Evolutionary conservation across 2,113 vertebrate genomes (phyloP).

Genomic region (Proterorhinus semilunaris): DNA sequence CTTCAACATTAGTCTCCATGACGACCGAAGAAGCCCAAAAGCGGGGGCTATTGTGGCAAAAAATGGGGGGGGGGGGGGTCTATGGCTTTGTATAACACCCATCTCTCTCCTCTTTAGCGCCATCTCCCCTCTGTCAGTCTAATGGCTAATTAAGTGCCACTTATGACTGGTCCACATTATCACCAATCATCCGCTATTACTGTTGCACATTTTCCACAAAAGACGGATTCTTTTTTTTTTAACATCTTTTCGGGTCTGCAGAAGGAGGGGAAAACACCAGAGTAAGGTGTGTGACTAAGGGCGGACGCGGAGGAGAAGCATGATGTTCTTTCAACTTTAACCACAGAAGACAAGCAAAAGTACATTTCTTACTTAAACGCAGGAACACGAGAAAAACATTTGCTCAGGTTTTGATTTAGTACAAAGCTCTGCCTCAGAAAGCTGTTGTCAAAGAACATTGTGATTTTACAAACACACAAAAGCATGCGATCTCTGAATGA

Average conservation of each 20-base stretch:
- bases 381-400: too few relatives aligned
- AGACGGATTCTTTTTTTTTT: constrained; percentile 2
- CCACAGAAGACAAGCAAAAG: constrained; percentile 2
- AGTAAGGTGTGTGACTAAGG: constrained; percentile 23
- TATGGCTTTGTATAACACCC: constrained; percentile 62
- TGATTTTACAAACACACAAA: too few relatives aligned
- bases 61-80: constrained; percentile 58
- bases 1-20: constrained; percentile 74
- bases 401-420: too few relatives aligned
- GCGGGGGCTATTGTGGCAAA: constrained; percentile 59
- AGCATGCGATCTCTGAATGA: too few relatives aligned
- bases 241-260: constrained; percentile 24
- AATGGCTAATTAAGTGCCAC: constrained; percentile 72
- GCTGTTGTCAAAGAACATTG: too few relatives aligned
- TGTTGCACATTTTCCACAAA: constrained; percentile 32
- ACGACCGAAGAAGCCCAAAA: constrained; percentile 62
- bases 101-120: constrained; percentile 57
- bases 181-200: constrained; percentile 67
- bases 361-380: neutral
- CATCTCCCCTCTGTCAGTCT: constrained; percentile 53
- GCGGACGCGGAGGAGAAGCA: neutral
- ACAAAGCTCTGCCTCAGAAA: too few relatives aligned
- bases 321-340: neutral
- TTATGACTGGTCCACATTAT: constrained; percentile 65
- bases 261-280: constrained; percentile 22